Conservation (phyloP, 2,888 invertebrate species). For the Cheilosia scutellata region DNA sequence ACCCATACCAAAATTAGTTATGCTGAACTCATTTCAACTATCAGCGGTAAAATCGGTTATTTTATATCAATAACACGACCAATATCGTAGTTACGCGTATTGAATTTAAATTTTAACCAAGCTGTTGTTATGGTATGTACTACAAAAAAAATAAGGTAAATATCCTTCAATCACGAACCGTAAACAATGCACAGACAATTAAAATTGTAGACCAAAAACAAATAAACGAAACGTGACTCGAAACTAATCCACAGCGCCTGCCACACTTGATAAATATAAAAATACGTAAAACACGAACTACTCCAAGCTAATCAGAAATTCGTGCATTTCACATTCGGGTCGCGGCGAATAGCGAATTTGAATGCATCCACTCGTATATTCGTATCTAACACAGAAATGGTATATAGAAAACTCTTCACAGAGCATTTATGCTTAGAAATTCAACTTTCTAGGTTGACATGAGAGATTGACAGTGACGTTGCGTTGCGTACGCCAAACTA, state of each 20-base stretch:
- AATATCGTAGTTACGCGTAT: neutral
- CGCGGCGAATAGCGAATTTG: constrained; percentile 28
- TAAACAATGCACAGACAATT: constrained; percentile 61
- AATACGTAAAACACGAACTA: constrained; percentile 22
- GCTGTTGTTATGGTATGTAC: neutral
- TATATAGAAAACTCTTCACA: constrained; percentile 8
- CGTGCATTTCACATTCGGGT: constrained; percentile 49
- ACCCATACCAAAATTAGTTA: no score
- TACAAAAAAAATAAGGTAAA: neutral
- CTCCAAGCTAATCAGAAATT: constrained; percentile 52
- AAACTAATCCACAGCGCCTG: constrained; percentile 7
- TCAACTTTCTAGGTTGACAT: constrained; percentile 9
- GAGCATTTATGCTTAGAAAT: neutral
- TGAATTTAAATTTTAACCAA: neutral
- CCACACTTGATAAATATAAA: constrained; percentile 1
- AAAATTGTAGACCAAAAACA: constrained; percentile 45
- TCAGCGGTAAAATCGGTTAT: neutral
- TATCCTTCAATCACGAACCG: constrained; percentile 59
- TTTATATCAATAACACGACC: neutral
- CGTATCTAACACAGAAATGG: constrained; percentile 9
- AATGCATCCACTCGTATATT: constrained; percentile 1
- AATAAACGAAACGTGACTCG: constrained; percentile 64
- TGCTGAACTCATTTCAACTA: no score
- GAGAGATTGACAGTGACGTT: neutral
- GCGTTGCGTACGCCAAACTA: constrained; percentile 5